Evolutionary conservation across 2,113 vertebrate genomes (phyloP), one percentile per base, ranked within the genome.

Genomic region (Python bivittatus): DNA sequence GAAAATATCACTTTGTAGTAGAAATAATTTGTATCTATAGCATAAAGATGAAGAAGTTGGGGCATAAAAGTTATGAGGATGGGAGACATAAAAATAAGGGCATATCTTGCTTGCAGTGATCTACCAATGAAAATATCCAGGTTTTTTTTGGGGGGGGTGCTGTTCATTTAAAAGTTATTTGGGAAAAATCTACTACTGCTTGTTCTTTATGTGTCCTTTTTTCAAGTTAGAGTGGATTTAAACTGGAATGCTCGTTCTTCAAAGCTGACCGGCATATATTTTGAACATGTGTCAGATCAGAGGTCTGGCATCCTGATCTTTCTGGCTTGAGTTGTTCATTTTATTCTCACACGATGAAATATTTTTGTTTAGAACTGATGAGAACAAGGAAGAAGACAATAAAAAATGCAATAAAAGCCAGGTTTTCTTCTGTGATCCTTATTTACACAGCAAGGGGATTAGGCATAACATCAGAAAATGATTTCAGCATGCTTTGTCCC

Each of bases 351-450:
- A 22, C 1, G 42, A 23, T 86, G 58, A 57, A 27, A 61, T n/a
- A 29, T 38, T 86, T 64, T 57, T 89, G 42, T 95, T 94, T 85
- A 68, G 60, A 54, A 64, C 22, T 89, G 91, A 54, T 64, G 42
- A 91, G 60, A 56, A 17, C 58, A 23, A 86, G 58, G 0, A 1
- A 12, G 88, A 58, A 91, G 86, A 88, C 0, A 48, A 27, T 33
- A 13, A 60, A 86, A n/a, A 91, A 54, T 0, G 25, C 23, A 84
- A 48, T 12, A 88, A 48, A 12, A 2, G 1, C 7, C 27, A 13
- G 1, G 1, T 84, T 89, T 72, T 79, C 9, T 29, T 92, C 2
- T 61, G 42, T 57, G 52, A 25, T 48, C 0, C n/a, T 68, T 48
- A 4, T 44, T 61, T 54, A 85, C 29, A 68, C n/a, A 88, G 9